Conservation (phyloP, 2,797 vertebrate genomes). For the Garrulus glandarius region DNA sequence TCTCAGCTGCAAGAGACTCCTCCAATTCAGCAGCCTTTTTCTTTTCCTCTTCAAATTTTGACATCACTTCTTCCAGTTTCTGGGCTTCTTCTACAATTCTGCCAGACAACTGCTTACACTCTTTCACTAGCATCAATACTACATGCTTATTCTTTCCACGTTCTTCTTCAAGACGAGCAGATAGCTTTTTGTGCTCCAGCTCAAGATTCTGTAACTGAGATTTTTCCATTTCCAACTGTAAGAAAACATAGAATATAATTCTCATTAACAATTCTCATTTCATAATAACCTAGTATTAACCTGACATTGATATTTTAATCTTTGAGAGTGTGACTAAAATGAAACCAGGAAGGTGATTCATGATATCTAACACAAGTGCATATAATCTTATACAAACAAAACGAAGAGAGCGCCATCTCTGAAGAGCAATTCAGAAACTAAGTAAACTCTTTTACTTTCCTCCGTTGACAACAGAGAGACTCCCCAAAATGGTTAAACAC, state of each 20-base stretch:
- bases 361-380: neutral
- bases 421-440: neutral
- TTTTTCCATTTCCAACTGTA: constrained; percentile 94
- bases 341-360: neutral
- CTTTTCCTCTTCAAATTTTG: constrained; percentile 87
- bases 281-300: neutral
- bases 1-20: constrained; percentile 85
- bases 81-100: constrained; percentile 92
- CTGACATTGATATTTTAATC: neutral
- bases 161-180: constrained; percentile 90
- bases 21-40: constrained; percentile 80
- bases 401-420: neutral
- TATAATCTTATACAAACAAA: neutral
- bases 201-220: constrained; percentile 91
- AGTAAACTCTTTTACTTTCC: neutral
- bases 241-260: constrained; percentile 43
- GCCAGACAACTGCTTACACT: constrained; percentile 93
- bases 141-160: constrained; percentile 96
- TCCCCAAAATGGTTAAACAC: neutral
- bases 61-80: constrained; percentile 87
- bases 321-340: neutral
- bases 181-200: constrained; percentile 91
- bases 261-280: neutral
- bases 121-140: constrained; percentile 93
- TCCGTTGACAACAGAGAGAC: neutral